Conservation (phyloP, 2,113 vertebrate genomes). For the Azemiops feae region DNA sequence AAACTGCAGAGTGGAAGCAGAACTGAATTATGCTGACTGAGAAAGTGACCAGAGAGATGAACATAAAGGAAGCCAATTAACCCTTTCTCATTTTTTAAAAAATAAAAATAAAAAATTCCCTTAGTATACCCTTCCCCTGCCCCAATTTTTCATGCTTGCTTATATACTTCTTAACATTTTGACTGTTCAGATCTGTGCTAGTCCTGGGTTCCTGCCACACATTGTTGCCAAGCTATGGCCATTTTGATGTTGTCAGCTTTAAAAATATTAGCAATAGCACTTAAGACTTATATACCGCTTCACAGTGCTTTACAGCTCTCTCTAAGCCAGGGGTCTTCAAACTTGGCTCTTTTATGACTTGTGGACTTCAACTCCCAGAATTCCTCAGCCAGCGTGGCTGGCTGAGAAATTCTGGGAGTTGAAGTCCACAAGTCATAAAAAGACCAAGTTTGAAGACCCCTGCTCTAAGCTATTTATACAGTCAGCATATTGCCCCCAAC, state of each 20-base stretch:
- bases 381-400: too few relatives aligned
- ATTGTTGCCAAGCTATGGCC: slow-evolving; percentile 51
- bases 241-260: slow-evolving; percentile 52
- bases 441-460: too few relatives aligned
- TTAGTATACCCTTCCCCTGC: slow-evolving; percentile 17
- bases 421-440: too few relatives aligned
- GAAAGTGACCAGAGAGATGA: slow-evolving; percentile 53
- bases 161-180: slow-evolving; percentile 42
- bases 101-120: not conserved
- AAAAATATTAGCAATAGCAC: slow-evolving; percentile 35
- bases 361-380: too few relatives aligned
- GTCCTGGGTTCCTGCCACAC: slow-evolving; percentile 40
- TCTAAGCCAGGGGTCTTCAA: too few relatives aligned
- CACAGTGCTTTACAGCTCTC: not conserved
- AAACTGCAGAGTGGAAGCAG: slow-evolving; percentile 65
- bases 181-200: slow-evolving; percentile 34
- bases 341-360: too few relatives aligned
- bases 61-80: slow-evolving; percentile 47
- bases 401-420: too few relatives aligned
- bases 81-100: slow-evolving; percentile 30
- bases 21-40: slow-evolving; percentile 60
- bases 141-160: not conserved
- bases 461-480: too few relatives aligned
- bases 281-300: not conserved
- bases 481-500: not conserved